These are phyloP conservation scores for Drosophila prostipennis DNA, from an alignment of 2,888 invertebrate species.

Conservation along the genomic window DNA sequence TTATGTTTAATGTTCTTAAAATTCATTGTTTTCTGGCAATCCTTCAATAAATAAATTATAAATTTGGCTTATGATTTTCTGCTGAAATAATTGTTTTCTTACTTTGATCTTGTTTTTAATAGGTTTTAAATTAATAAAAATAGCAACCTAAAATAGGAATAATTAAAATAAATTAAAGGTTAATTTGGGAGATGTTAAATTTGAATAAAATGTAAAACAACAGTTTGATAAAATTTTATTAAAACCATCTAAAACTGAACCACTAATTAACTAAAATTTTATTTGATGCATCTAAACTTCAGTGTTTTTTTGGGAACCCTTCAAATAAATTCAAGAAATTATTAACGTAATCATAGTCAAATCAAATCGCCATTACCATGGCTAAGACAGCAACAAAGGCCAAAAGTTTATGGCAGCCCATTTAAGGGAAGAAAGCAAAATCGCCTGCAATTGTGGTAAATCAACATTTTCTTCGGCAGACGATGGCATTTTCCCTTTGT, in stretches of 20 bases:
- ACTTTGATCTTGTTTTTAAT: no score
- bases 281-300: not conserved
- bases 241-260: no score
- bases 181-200: not conserved
- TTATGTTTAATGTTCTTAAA: no score
- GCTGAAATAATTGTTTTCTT: no score
- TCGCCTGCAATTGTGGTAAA: conserved; percentile 51
- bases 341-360: conserved; percentile 39
- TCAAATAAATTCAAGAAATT: conserved; percentile 21
- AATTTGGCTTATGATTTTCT: no score
- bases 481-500: conserved; percentile 27
- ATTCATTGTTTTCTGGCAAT: no score
- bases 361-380: conserved; percentile 48
- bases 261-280: not conserved
- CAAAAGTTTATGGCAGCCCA: conserved; percentile 44
- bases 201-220: not conserved
- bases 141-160: no score
- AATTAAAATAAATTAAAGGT: no score
- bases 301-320: not conserved
- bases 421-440: conserved; percentile 43
- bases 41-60: no score
- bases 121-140: no score
- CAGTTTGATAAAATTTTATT: no score
- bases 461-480: conserved; percentile 56
- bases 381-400: conserved; percentile 19